phyloP scores from a whole-genome alignment of 1,140 invertebrate genomes.

The Hestina assimilis region DNA sequence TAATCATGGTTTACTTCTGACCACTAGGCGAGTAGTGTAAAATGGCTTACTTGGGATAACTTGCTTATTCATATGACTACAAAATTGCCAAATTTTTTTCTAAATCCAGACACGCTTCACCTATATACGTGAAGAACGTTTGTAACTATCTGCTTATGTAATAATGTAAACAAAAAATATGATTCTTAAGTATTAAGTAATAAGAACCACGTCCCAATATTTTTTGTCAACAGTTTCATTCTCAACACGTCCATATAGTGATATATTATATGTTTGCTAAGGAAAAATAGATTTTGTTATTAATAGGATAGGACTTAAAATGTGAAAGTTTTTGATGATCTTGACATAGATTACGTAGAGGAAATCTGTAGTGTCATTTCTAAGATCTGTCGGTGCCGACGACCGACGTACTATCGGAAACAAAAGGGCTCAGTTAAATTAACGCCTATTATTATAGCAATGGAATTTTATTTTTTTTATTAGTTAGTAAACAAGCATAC shows the following conservation, averaged over 20 bases:
- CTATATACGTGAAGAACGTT: conserved; percentile 45
- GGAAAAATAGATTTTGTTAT: conserved; percentile 8
- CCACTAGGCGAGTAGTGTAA: background rate
- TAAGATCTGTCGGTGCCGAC: conserved; percentile 35
- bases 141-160: conserved; percentile 36
- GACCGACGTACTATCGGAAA: conserved; percentile 10
- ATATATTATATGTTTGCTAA: conserved; percentile 21
- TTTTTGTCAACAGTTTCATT: conserved; percentile 15
- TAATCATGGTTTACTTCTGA: too few relatives aligned
- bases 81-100: conserved; percentile 31
- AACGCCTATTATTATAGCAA: background rate
- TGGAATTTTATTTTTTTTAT: background rate
- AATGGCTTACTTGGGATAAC: background rate
- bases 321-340: conserved; percentile 21
- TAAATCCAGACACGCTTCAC: conserved; percentile 43
- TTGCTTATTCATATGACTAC: conserved; percentile 29
- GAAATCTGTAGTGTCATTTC: conserved; percentile 42
- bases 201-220: conserved; percentile 1
- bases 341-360: conserved; percentile 53
- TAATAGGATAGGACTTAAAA: conserved; percentile 18
- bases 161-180: too few relatives aligned
- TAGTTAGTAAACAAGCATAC: too few relatives aligned
- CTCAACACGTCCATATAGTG: conserved; percentile 29
- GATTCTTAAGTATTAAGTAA: background rate
- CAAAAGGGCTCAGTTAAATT: conserved; percentile 5